These are phyloP conservation scores for Halictus rubicundus DNA, from an alignment of 1,140 invertebrate genomes.

Conservation along the genomic window DNA sequence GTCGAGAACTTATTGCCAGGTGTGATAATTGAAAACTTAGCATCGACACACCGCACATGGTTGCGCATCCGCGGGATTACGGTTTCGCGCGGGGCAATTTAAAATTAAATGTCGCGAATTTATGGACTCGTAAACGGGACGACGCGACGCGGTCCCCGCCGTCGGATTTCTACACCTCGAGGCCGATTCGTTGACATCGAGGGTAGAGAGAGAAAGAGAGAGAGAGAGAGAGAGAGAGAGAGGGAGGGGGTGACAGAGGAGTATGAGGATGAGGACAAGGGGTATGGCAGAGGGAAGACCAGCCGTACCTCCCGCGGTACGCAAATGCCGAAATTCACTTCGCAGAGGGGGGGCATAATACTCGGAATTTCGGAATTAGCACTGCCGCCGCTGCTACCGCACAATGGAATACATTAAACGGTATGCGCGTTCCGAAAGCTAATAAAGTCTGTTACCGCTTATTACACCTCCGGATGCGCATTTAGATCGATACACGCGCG, in stretches of 20 bases:
- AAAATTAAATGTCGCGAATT: constrained; percentile 40
- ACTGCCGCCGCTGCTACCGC: constrained; percentile 55
- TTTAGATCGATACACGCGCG: constrained; percentile 53
- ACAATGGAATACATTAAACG: constrained; percentile 75
- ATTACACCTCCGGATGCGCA: constrained; percentile 64
- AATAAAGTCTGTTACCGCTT: constrained; percentile 74
- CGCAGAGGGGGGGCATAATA: constrained; percentile 63
- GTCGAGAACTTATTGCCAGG: too few species aligned
- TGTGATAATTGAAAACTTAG: constrained; percentile 1
- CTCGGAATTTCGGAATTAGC: constrained; percentile 73
- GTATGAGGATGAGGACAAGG: too few species aligned
- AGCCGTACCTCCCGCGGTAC: constrained; percentile 39
- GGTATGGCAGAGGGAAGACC: background rate
- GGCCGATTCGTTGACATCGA: constrained; percentile 33
- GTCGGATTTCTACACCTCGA: constrained; percentile 16
- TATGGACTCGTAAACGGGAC: constrained; percentile 35
- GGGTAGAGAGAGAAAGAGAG: too few species aligned
- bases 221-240: too few species aligned
- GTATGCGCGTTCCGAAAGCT: constrained; percentile 67
- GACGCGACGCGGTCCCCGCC: background rate
- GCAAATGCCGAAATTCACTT: constrained; percentile 73
- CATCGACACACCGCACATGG: background rate
- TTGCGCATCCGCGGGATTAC: background rate
- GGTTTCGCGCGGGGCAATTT: background rate
- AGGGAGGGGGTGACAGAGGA: too few species aligned